These are phyloP conservation scores for Poecilus cupreus DNA, from an alignment of 2,888 invertebrate species.

Conservation along the genomic window DNA sequence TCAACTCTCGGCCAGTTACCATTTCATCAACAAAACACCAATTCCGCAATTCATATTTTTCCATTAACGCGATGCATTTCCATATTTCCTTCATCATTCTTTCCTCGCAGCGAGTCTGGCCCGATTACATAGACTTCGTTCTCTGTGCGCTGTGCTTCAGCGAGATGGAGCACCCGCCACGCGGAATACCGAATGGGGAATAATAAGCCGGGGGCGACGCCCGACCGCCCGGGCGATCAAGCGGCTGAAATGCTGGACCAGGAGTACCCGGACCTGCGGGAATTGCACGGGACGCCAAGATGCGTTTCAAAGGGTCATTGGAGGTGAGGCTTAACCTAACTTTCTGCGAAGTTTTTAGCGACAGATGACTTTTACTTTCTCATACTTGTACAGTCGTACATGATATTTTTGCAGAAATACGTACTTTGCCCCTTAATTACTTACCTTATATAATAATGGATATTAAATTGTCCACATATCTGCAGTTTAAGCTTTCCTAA, in stretches of 20 bases:
- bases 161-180: not conserved
- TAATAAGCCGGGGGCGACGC: not conserved
- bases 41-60: slow-evolving; percentile 38
- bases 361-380: too few relatives aligned
- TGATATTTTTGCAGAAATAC: too few relatives aligned
- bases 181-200: not conserved
- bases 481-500: too few relatives aligned
- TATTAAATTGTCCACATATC: too few relatives aligned
- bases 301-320: too few relatives aligned
- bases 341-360: too few relatives aligned
- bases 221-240: not conserved
- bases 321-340: too few relatives aligned
- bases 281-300: too few relatives aligned
- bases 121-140: not conserved
- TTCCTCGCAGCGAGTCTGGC: not conserved
- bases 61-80: slow-evolving; percentile 25
- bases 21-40: not conserved
- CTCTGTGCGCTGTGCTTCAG: not conserved
- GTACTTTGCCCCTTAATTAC: too few relatives aligned
- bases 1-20: not conserved
- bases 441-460: too few relatives aligned
- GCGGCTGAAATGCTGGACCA: not conserved
- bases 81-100: slow-evolving; percentile 17
- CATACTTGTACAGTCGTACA: too few relatives aligned
- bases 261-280: not conserved